Evolutionary conservation across 2,888 invertebrate species (phyloP), one percentile per base, ranked within the genome.

Genomic region (Galeopsomyia nigrocyanea): DNA sequence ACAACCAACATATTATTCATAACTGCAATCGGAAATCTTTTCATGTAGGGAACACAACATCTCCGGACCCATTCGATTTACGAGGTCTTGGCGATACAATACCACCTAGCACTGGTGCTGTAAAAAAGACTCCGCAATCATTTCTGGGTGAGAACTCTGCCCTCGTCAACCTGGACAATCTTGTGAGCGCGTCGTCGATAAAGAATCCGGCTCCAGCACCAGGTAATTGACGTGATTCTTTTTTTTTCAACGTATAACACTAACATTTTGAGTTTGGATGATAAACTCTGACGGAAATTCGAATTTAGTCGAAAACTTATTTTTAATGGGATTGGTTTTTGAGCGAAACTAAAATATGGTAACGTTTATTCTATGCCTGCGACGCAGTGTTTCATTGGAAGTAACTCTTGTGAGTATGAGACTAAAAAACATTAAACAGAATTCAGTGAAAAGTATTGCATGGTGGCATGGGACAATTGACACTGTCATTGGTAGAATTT

Each of bases 101-200:
- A 76, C 87, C 88, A n/a, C 81, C 87, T 80, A 87, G 87, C 65
- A 88, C 89, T 68, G 89, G 89, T 74, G 90, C 90, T 26, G 87
- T 90, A 56, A 95, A 95, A 87, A 98, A 97, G 88, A 97, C 97
- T 65, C 98, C 98, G 2, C 95, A 96, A 80, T 93, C 95, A 82
- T 99, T 99, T 89, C 91, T 99, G 67, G 99, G 99, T 57, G 97
- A 97, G 88, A 98, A 99, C 89, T 97, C 97, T 14, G 92, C 94
- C 80, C 91, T 99, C 80, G 99, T 99, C 77, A 99, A 99, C 90
- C 90, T 99, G 87, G 99, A 99, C 89, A 96, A 98, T 86, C 91
- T 99, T 84, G 95, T 99, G 80, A 92, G 89, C 68, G 87, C 89
- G 47, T 86, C 88, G 61, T 78, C 86, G 67, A 83, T 87, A 75